phyloP scores from a whole-genome alignment of 2,888 invertebrate species.

The Busseola fusca region DNA sequence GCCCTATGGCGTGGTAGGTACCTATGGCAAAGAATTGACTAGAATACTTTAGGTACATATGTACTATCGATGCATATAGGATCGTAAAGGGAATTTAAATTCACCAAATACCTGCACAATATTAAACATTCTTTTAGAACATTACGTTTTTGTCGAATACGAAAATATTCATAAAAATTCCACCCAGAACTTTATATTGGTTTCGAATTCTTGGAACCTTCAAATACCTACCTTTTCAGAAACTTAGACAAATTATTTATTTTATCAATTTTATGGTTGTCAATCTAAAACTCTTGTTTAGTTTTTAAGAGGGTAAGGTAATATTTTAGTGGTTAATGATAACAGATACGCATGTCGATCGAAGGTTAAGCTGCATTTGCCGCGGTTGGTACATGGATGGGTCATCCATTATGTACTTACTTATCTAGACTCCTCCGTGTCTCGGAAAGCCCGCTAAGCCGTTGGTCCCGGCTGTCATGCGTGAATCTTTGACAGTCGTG shows the following conservation, averaged over 20 bases:
- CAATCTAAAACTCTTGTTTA: not conserved
- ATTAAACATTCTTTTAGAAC: slow-evolving; percentile 49
- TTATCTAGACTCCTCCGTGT: not conserved
- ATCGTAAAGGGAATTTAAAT: slow-evolving; percentile 34
- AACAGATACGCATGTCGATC: not conserved
- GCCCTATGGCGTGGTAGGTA: too few species aligned
- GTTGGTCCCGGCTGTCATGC: not conserved
- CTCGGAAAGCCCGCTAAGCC: not conserved
- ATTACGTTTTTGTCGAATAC: slow-evolving; percentile 42
- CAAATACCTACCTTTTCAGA: slow-evolving; percentile 16
- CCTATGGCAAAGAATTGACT: too few species aligned
- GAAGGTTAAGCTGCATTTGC: not conserved
- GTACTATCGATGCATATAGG: not conserved
- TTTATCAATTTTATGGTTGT: not conserved
- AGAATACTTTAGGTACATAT: not conserved
- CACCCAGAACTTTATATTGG: slow-evolving; percentile 43
- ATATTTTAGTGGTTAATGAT: not conserved
- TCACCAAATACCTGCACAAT: slow-evolving; percentile 29
- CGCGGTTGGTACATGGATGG: not conserved
- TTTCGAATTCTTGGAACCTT: slow-evolving; percentile 35
- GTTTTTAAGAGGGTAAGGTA: not conserved
- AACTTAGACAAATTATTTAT: not conserved
- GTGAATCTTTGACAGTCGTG: not conserved
- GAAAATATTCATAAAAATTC: slow-evolving; percentile 49
- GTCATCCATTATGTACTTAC: not conserved